Base-by-base conservation (phyloP, 2,113 vertebrate species). In the Tenebrosternarchus preto region DNA sequence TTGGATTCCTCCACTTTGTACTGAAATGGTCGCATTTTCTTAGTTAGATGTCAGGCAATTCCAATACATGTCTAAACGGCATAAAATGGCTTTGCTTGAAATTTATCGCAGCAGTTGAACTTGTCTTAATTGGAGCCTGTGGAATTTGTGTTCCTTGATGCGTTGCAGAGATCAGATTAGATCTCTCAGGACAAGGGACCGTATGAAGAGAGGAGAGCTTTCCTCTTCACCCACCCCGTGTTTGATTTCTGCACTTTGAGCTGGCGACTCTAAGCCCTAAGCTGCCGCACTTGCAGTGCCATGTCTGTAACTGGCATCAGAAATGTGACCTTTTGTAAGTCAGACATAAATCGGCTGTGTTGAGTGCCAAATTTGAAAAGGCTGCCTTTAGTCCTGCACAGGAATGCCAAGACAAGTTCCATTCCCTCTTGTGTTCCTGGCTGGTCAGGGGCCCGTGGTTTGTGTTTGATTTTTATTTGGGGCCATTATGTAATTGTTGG, bases 261-360 rank as follows among this genome's bases (percentile, higher is more conserved):
- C 50, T 56, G 39, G 22, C 46, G 24, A 6, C 7, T 36, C 36
- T 29, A 57, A 12, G n/a, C 46, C 76, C 50, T 0, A 20, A 56
- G 29, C 22, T 68, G 31, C 29, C 17, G 2, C 76, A 68, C 22
- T 17, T 33, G 15, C 31, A 57, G 53, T 11, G 50, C 7, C 25
- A 59, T 2, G 20, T 22, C 31, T 36, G 31, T 57, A 78, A 68
- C 31, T 59, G 50, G 22, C 64, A 43, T 59, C 76, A 33, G n/a
- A 50, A 39, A 15, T 64, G 12, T 33, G 29, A 6, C 29, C 33
- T 68, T 57, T 16, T 2, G 61, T 19, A 33, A 69, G 66, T 56
- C 46, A 78, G 53, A 78, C 57, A 57, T 69, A 69, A 55, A 43
- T 69, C 46, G 11, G 12, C 22, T 43, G 76, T 31, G 69, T 6